These are phyloP conservation scores for Agrochola macilenta DNA, from an alignment of 2,888 invertebrate genomes.

Conservation along the genomic window DNA sequence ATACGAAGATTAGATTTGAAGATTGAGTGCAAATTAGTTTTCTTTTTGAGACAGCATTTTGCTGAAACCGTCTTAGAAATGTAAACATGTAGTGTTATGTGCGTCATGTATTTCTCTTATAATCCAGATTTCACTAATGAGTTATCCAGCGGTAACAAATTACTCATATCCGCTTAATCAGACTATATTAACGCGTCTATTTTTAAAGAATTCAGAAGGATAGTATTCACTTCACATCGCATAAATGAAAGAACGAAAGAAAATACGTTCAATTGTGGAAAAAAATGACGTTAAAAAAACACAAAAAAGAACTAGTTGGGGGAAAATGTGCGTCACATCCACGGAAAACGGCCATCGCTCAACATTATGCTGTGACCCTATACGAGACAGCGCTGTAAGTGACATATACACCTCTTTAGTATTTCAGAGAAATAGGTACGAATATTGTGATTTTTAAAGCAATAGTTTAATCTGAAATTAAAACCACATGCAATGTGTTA, in stretches of 20 bases:
- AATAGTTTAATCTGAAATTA: background rate
- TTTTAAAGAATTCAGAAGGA: constrained; percentile 3
- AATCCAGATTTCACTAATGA: constrained; percentile 53
- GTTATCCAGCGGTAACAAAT: constrained; percentile 42
- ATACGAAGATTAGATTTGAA: constrained; percentile 55
- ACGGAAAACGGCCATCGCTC: too few relatives aligned
- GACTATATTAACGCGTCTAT: constrained; percentile 20
- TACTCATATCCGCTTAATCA: constrained; percentile 45
- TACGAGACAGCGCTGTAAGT: too few relatives aligned
- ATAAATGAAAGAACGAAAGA: too few relatives aligned
- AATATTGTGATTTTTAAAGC: background rate
- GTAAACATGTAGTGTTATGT: constrained; percentile 47
- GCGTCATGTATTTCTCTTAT: constrained; percentile 46
- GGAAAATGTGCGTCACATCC: too few relatives aligned
- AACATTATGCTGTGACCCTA: too few relatives aligned
- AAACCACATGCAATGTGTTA: background rate
- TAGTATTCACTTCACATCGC: background rate
- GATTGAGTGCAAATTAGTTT: constrained; percentile 57
- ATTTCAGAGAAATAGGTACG: too few relatives aligned
- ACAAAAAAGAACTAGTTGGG: too few relatives aligned
- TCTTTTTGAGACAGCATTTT: constrained; percentile 10
- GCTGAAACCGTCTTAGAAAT: constrained; percentile 21
- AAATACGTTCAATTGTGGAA: too few relatives aligned
- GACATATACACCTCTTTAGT: too few relatives aligned
- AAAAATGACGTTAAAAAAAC: too few relatives aligned